These are phyloP conservation scores for Melangyna quadrimaculata DNA, from an alignment of 2,888 invertebrate genomes.

Conservation along the genomic window DNA sequence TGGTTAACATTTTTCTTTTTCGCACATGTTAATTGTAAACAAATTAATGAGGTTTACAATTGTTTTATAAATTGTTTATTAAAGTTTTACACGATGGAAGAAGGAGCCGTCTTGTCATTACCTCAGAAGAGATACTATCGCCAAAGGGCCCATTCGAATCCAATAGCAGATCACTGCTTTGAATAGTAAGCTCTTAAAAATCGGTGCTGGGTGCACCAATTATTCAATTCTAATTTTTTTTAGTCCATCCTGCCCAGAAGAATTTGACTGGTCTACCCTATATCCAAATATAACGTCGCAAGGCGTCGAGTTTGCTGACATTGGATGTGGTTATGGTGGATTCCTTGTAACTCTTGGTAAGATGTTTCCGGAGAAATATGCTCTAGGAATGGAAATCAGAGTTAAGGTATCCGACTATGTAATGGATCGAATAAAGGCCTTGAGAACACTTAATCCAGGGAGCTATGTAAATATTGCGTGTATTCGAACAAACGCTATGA, in stretches of 20 bases:
- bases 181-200: constrained; percentile 89
- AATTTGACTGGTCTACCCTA: constrained; percentile 91
- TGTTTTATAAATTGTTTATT: no score
- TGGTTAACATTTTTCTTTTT: no score
- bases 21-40: constrained; percentile 25
- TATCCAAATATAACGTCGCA: constrained; percentile 85
- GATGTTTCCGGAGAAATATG: constrained; percentile 93
- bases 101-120: constrained; percentile 78
- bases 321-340: constrained; percentile 99
- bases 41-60: neutral
- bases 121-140: constrained; percentile 98
- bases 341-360: constrained; percentile 93
- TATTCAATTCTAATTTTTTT: neutral
- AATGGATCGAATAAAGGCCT: constrained; percentile 94
- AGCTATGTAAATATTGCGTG: constrained; percentile 97
- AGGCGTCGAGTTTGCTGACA: constrained; percentile 94
- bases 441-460: constrained; percentile 88
- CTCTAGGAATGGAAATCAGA: constrained; percentile 98
- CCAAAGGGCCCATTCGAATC: constrained; percentile 99
- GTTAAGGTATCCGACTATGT: constrained; percentile 99
- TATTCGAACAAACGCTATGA: constrained; percentile 98
- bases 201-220: neutral
- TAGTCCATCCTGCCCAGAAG: constrained; percentile 91
- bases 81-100: no score
- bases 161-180: constrained; percentile 98